Base-by-base conservation (phyloP, 2,797 vertebrate genomes). In the Chelidonichthys spinosus region DNA sequence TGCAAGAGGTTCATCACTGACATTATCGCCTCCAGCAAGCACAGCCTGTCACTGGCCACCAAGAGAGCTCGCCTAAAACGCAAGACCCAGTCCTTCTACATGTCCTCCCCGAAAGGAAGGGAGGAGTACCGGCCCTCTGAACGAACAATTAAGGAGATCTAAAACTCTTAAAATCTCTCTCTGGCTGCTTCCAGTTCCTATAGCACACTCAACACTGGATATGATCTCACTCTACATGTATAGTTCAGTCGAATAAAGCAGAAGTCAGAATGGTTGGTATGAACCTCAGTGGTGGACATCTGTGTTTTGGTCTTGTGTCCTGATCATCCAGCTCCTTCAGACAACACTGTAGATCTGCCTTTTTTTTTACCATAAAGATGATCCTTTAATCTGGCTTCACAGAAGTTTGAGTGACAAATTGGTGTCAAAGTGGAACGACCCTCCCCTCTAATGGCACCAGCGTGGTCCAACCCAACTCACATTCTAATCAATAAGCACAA, bases 1-100 rank as follows among this genome's bases (percentile, higher is more conserved):
- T 99, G 98, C 93, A 99, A 98, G 93, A 98, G 96, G 92, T 99
- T 99, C 92, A 99, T 99, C 94, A 95, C 94, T 0, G 98, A 99
- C 89, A 98, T 99, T 86, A 99, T 99, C 87, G 97, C 90, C 66
- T 99, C 98, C 17, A 98, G 98, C 93, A 97, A 97, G 81, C 97
- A 95, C 90, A 99, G 98, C 92, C 94, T 99, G 37, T 97, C 97
- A 0, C 93, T 99, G 94, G 98, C 98, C 90, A 98, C 97, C 92
- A 98, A 98, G 84, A 92, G 98, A 63, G 96, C 97, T 56, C 96
- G 96, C 67, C 95, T 99, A 89, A 99, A 99, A 96, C 96, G 96
- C 92, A 99, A 98, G 72, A 98, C 98, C 0, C 98, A 98, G 84
- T 99, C 98, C n/a, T 97, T 99, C 94, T 96, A 97, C 89, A n/a